A percentile compares a stretch with the other conserved stretches of the same genome.
These are phyloP conservation scores for Drosophila sulfurigaster DNA, from an alignment of 1,140 invertebrate species.

Conservation along the genomic window DNA sequence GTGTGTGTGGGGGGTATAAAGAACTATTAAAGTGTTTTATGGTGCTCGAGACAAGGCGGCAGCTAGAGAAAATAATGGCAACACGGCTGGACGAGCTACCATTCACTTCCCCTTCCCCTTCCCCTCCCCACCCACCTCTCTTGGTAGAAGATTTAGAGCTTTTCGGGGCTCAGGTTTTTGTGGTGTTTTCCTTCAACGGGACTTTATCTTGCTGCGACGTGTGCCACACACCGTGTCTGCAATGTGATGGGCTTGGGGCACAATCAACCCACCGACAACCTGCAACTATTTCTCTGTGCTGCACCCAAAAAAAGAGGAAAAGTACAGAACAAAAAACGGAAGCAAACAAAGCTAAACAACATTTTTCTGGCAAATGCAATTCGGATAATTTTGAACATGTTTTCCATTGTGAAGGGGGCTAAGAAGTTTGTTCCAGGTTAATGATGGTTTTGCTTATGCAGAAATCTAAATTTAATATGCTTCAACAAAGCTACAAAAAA, in stretches of 20 bases:
- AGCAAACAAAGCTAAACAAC: neutral
- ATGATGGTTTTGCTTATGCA: too few relatives aligned
- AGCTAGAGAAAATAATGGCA: conserved; percentile 60
- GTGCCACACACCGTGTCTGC: conserved; percentile 20
- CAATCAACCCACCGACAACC: neutral
- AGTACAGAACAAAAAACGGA: too few relatives aligned
- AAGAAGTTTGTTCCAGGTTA: too few relatives aligned
- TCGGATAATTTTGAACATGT: conserved; percentile 11
- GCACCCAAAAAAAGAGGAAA: neutral
- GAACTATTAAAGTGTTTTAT: conserved; percentile 83
- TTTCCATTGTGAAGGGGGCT: neutral
- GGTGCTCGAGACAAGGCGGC: conserved; percentile 72
- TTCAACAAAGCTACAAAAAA: too few relatives aligned
- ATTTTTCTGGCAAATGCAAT: conserved; percentile 4
- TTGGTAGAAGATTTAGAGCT: conserved; percentile 54
- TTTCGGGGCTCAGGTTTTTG: conserved; percentile 51
- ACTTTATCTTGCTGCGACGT: conserved; percentile 52
- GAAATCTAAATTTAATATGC: too few relatives aligned
- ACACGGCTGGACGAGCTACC: conserved; percentile 38
- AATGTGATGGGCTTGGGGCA: neutral
- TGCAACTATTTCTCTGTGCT: conserved; percentile 16
- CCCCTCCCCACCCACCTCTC: neutral
- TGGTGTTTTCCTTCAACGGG: conserved; percentile 49
- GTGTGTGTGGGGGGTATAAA: conserved; percentile 31
- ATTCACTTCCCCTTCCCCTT: too few relatives aligned